Conservation (phyloP, 2,888 invertebrate species). For the Lepetodrilus schrolli region DNA sequence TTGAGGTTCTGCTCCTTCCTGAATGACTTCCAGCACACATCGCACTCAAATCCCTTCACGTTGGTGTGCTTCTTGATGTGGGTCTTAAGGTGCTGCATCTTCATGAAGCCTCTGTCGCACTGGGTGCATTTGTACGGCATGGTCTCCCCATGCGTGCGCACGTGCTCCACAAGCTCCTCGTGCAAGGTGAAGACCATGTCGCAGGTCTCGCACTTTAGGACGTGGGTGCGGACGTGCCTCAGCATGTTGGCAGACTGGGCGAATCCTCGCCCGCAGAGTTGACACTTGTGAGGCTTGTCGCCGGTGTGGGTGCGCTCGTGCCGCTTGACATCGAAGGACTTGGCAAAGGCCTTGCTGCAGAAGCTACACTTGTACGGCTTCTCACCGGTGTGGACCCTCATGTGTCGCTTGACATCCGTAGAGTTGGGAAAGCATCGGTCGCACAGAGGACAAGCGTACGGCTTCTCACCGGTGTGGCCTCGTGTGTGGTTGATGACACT, state of each 20-base stretch:
- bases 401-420: constrained; percentile 18
- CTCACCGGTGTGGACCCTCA: constrained; percentile 7
- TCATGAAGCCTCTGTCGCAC: constrained; percentile 9
- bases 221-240: constrained; percentile 3
- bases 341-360: constrained; percentile 14
- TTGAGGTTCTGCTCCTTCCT: neutral
- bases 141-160: neutral
- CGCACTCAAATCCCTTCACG: neutral
- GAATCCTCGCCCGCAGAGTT: constrained; percentile 1
- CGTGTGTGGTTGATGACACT: constrained; percentile 23
- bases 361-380: constrained; percentile 7
- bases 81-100: constrained; percentile 6
- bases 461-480: constrained; percentile 14
- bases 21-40: neutral
- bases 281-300: constrained; percentile 13
- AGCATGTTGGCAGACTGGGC: constrained; percentile 19
- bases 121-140: neutral
- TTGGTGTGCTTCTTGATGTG: constrained; percentile 16
- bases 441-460: constrained; percentile 8
- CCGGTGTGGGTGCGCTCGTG: constrained; percentile 1
- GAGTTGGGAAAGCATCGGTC: constrained; percentile 15
- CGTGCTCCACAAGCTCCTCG: constrained; percentile 10
- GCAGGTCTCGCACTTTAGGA: constrained; percentile 7
- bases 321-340: constrained; percentile 9
- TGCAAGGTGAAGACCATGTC: constrained; percentile 18